phyloP scores from a whole-genome alignment of 2,888 invertebrate genomes.

The Cheilosia urbana region DNA sequence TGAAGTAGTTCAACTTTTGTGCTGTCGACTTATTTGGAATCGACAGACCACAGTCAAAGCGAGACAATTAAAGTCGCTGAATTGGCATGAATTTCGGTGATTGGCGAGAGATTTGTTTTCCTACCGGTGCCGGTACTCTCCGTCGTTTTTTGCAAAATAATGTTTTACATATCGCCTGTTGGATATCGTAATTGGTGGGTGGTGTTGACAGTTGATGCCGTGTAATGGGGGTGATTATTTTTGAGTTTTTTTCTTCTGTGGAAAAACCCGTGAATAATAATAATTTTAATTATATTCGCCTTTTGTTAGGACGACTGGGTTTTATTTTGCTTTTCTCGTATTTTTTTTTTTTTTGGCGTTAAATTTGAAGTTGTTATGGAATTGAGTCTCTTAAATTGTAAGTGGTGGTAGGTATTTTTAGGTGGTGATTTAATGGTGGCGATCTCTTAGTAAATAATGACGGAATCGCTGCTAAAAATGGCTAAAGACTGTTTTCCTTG shows the following conservation, averaged over 20 bases:
- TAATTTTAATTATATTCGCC: background rate
- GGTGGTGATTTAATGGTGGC: constrained; percentile 32
- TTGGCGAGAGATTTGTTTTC: constrained; percentile 52
- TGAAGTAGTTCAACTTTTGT: constrained; percentile 53
- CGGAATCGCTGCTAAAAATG: background rate
- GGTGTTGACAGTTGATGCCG: constrained; percentile 31
- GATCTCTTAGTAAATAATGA: background rate
- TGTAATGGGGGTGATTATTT: constrained; percentile 20
- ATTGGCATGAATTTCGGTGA: constrained; percentile 54
- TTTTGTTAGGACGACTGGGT: constrained; percentile 25
- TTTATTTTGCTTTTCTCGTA: constrained; percentile 16
- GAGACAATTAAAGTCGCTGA: constrained; percentile 69
- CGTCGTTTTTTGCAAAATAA: constrained; percentile 10
- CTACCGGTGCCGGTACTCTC: constrained; percentile 14
- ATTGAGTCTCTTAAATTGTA: constrained; percentile 4
- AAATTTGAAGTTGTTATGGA: constrained; percentile 12
- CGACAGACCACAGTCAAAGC: constrained; percentile 26
- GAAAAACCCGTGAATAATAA: constrained; percentile 32
- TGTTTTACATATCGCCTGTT: constrained; percentile 14
- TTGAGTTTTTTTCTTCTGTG: constrained; percentile 15
- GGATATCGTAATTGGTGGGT: constrained; percentile 53
- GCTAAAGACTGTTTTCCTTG: background rate
- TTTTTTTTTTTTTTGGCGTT: constrained; percentile 8
- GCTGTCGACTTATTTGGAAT: constrained; percentile 42
- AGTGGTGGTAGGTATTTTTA: constrained; percentile 16